These are phyloP conservation scores for Laothoe populi DNA, from an alignment of 2,888 invertebrate species.

Conservation along the genomic window DNA sequence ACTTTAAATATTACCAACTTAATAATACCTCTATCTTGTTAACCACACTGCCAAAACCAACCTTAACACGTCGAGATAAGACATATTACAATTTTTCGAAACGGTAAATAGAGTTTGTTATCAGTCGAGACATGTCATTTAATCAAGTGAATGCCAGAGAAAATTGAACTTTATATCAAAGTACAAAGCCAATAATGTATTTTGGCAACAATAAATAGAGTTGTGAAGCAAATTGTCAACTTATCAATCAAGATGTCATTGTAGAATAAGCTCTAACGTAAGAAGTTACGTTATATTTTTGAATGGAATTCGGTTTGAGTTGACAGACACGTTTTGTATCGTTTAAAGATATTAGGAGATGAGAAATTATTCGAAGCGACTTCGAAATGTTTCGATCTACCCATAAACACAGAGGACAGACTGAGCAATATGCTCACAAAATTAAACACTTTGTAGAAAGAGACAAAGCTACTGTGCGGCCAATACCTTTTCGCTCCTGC, in stretches of 20 bases:
- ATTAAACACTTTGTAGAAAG: too few species aligned
- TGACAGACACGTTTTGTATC: neutral
- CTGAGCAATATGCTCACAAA: too few species aligned
- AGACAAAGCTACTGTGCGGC: too few species aligned
- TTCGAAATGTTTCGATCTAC: too few species aligned
- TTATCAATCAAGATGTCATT: neutral
- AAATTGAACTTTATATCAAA: neutral
- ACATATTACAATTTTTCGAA: neutral
- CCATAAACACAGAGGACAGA: too few species aligned
- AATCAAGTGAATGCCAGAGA: neutral
- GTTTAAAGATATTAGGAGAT: neutral
- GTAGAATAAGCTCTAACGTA: neutral
- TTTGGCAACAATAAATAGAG: neutral
- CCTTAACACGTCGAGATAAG: neutral
- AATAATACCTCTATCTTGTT: neutral
- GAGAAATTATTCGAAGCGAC: too few species aligned
- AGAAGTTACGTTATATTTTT: neutral
- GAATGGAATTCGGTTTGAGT: neutral
- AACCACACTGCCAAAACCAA: neutral
- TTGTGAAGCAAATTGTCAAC: neutral
- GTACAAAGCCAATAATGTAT: neutral
- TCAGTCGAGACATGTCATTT: neutral
- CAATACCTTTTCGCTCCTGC: too few species aligned
- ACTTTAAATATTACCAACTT: slow-evolving; percentile 11
- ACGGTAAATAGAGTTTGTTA: neutral